Evolutionary conservation across 2,797 vertebrate species (phyloP), one percentile per base, ranked within the genome.

Genomic region (Muscicapa striata): DNA sequence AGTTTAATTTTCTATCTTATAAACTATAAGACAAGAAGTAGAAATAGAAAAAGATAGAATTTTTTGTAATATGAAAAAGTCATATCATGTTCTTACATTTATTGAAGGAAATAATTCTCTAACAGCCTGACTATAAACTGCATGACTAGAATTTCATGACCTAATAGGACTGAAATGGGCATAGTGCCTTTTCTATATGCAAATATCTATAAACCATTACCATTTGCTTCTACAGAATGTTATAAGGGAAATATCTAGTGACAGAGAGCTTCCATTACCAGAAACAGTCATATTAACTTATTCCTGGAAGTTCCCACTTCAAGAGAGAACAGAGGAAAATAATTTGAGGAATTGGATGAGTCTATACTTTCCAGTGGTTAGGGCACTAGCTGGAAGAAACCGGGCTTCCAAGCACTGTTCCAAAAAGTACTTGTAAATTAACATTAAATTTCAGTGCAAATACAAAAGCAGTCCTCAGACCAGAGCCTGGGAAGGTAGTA

Each of bases 121-220:
- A 78, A n/a, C 2, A 1, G 34, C 36, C 59, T 80, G 68, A 40
- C 55, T 74, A 80, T 77, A 85, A 93, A 80, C 26, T 77, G 15
- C 52, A 58, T 68, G 49, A 78, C 49, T 80, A 85, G 72, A 95
- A 87, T 85, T 93, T 95, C 52, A 61, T 76, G 32, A 83, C 45
- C 40, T 91, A 81, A 84, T 76, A 87, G 8, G 19, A 86, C 19
- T 70, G 78, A 81, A 91, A 73, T 82, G 21, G 41, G 38, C 34
- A 64, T 16, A 32, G 26, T 81, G 36, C 36, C 13, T 86, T 81
- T 81, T 88, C 40, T 17, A 36, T 69, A 90, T 8, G 21, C 46
- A 81, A 62, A 62, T 83, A 66, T 22, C 2, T 38, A 48, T 62
- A 86, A 96, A 75, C 10, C 4, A 36, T 57, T 69, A 61, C 32